Base-by-base conservation (phyloP, 2,888 invertebrate genomes). In the Heliothis peltigera region DNA sequence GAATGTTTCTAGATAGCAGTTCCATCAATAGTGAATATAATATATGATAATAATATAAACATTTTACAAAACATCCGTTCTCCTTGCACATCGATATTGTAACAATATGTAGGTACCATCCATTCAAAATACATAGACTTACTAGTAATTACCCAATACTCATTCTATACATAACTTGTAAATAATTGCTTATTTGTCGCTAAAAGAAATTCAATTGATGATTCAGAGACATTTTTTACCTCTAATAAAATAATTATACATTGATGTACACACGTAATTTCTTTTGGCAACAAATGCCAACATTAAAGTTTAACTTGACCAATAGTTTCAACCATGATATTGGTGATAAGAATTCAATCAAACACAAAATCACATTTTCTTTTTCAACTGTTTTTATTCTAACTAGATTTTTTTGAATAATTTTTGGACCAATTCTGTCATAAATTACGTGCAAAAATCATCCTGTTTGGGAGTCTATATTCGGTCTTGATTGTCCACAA, bases 61-160 rank as follows among this genome's bases (percentile, higher is more conserved):
- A 73, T 32, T 60, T 43, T 46, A 64, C 46, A 67, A 61, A 35
- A 76, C 76, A 77, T 74, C 69, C 65, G 72, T 71, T 78, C 65
- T 32, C 42, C 51, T 75, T 77, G 74, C 75, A 85, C 84, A 85
- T 79, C 47, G 42, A 84, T 60, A 65, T 53, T 54, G 32, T 75
- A 44, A 80, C 66, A 69, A 74, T 68, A 75, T 56, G 17, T 56
- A 72, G 49, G 54, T 55, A 71, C 53, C 56, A 73, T 70, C 51
- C 72, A 74, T 64, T 56, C 62, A 70, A 79, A 66, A 66, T 75
- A 79, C 66, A 75, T 52, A 63, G 7, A 77, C 21, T 69, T 71
- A 75, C n/a, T n/a, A 58, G 43, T 60, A 64, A 71, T 63, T 70
- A 78, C 65, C 68, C 63, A 71, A 73, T 68, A 69, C 65, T 77